phyloP scores from a whole-genome alignment of 2,113 vertebrate species.

The Neodontobutis hainanensis region DNA sequence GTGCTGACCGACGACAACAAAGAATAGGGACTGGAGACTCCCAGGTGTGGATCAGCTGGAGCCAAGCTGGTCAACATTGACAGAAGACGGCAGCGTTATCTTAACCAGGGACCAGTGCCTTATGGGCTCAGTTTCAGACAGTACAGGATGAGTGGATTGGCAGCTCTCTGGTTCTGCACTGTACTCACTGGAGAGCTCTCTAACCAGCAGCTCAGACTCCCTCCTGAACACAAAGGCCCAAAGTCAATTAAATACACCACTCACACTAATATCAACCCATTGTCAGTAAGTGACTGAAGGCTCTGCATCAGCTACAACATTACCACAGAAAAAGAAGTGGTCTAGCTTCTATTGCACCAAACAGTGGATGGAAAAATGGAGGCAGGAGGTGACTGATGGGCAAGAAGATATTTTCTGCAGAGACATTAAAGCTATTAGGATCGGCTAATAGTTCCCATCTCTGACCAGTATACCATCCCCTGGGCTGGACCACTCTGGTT shows the following conservation, averaged over 20 bases:
- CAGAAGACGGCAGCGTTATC: conserved; percentile 62
- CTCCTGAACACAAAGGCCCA: conserved; percentile 49
- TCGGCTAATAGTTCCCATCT: too few relatives aligned
- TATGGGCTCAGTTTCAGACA: conserved; percentile 44
- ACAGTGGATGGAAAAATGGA: too few relatives aligned
- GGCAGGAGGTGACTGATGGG: too few relatives aligned
- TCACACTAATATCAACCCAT: not conserved
- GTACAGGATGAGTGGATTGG: conserved; percentile 60
- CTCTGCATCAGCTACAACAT: too few relatives aligned
- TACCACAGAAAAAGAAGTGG: too few relatives aligned
- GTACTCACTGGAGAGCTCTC: conserved; percentile 40
- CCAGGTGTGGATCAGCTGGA: conserved; percentile 44
- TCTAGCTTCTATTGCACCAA: too few relatives aligned
- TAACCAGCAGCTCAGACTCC: conserved; percentile 46
- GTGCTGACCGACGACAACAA: conserved; percentile 73
- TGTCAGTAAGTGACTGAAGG: not conserved
- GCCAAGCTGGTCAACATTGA: conserved; percentile 78
- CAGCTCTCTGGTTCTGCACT: conserved; percentile 50
- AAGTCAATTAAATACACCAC: conserved; percentile 52
- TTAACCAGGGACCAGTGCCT: conserved; percentile 66
- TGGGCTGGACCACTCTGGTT: too few relatives aligned
- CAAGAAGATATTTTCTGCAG: too few relatives aligned
- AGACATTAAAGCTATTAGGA: too few relatives aligned
- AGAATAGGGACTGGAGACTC: conserved; percentile 68
- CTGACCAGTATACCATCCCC: too few relatives aligned